These are phyloP conservation scores for Ammodytes marinus DNA, from an alignment of 2,113 vertebrate species.

Conservation along the genomic window DNA sequence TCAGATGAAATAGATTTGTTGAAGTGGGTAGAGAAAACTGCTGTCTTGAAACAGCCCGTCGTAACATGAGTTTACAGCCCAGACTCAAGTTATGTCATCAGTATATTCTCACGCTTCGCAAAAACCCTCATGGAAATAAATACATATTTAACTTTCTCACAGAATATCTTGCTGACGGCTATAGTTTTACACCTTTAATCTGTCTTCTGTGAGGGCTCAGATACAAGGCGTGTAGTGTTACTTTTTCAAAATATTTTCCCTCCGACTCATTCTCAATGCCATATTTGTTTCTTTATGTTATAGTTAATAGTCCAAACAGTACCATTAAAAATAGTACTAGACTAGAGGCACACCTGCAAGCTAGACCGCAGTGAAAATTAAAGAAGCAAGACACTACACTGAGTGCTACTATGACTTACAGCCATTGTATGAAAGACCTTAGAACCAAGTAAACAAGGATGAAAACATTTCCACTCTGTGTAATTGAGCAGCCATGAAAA, in stretches of 20 bases:
- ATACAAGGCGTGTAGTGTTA: constrained; percentile 19
- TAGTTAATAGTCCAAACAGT: background rate
- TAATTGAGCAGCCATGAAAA: constrained; percentile 65
- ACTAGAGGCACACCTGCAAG: background rate
- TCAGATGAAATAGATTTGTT: constrained; percentile 15
- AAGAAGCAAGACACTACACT: background rate
- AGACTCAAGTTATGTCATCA: constrained; percentile 35
- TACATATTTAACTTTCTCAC: constrained; percentile 6
- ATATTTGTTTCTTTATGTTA: background rate
- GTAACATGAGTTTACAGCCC: background rate
- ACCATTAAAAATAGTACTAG: background rate
- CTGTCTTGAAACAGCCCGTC: background rate
- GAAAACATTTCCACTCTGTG: constrained; percentile 7
- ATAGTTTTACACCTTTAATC: background rate
- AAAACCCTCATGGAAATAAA: constrained; percentile 33
- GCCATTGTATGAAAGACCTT: constrained; percentile 33
- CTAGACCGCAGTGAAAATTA: background rate
- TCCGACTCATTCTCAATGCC: rapidly evolving
- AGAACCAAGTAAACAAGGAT: constrained; percentile 34
- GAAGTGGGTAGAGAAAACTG: background rate
- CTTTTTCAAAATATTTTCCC: background rate
- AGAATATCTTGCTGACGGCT: constrained; percentile 12
- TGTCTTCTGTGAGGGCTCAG: background rate
- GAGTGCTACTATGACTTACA: background rate
- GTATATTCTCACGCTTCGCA: constrained; percentile 1